These are phyloP conservation scores for Hydrozoanthus tunicans DNA, from an alignment of 64 coral and sea anemone species.

Conservation along the genomic window DNA sequence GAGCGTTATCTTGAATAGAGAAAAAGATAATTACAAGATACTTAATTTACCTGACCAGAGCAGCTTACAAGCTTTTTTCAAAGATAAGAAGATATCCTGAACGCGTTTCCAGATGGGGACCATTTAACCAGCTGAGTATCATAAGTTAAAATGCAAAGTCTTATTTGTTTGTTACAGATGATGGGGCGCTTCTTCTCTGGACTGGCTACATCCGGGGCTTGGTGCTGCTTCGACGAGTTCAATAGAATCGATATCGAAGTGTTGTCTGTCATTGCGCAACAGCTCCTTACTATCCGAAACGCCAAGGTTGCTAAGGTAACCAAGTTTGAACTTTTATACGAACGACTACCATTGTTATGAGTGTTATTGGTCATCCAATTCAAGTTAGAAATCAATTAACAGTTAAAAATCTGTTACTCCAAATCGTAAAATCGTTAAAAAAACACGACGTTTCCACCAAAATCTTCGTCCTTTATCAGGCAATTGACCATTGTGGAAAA, in stretches of 20 bases:
- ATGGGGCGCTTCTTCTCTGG: constrained; percentile 99
- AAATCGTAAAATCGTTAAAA: no score
- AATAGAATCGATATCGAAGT: constrained; percentile 99
- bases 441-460: no score
- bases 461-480: no score
- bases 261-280: constrained; percentile 97
- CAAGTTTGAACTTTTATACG: neutral
- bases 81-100: neutral
- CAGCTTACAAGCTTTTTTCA: neutral
- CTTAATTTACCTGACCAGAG: no score
- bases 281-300: constrained; percentile 94
- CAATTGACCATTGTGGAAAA: no score
- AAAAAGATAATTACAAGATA: no score
- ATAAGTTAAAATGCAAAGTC: neutral
- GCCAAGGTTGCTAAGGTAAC: constrained; percentile 92
- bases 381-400: no score
- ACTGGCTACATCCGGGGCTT: constrained; percentile 94
- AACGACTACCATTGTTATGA: no score
- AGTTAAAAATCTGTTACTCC: no score
- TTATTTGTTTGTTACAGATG: constrained; percentile 63
- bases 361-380: no score
- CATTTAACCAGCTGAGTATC: no score
- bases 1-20: no score
- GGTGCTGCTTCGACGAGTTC: constrained; percentile 99
- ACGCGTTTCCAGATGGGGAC: neutral